These are phyloP conservation scores for human (Homo sapiens) DNA, from an alignment of 2,113 vertebrate species.

Conservation along the genomic window GRCh38 chrX:150966501-150967000, in stretches of 20 bases:
- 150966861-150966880: neutral
- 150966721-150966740: no score
- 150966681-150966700: no score
- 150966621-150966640: neutral
- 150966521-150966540: no score
- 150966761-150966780: neutral
- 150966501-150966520: neutral
- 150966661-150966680: no score
- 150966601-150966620: neutral
- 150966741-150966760: neutral
- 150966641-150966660: no score
- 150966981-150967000: neutral
- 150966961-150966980: neutral
- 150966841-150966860: neutral
- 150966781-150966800: neutral
- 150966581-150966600: neutral
- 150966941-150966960: neutral
- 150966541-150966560: neutral
- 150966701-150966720: no score
- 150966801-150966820: neutral
- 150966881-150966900: neutral
- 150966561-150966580: neutral
- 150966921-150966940: neutral
- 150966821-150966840: neutral
- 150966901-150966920: constrained; percentile 12